A percentile compares a stretch with the other conserved stretches of the same genome.
Conservation (phyloP, 2,888 invertebrate genomes). For the Stramonita haemastoma region DNA sequence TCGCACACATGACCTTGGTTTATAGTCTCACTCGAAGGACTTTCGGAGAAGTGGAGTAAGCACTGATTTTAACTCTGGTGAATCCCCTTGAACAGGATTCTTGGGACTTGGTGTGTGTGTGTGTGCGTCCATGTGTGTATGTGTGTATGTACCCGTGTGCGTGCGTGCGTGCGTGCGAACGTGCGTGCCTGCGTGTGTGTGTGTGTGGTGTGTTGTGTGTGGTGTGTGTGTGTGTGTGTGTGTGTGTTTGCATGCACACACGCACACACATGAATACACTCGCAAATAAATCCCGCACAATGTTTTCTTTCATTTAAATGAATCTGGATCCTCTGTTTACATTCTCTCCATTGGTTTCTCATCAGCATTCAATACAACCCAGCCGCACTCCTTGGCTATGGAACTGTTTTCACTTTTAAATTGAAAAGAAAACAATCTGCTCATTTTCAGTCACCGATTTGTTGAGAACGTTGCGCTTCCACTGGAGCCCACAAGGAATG, state of each 20-base stretch:
- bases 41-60: neutral
- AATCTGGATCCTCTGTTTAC: neutral
- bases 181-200: neutral
- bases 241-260: slow-evolving; percentile 1
- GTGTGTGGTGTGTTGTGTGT: too few relatives aligned
- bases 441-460: too few relatives aligned
- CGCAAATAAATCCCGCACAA: neutral
- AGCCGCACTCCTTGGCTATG: too few relatives aligned
- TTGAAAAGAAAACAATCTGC: too few relatives aligned
- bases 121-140: slow-evolving; percentile 2
- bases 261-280: slow-evolving; percentile 8
- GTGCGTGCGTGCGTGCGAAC: neutral
- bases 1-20: neutral
- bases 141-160: neutral
- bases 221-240: slow-evolving; percentile 5
- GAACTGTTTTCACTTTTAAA: too few relatives aligned
- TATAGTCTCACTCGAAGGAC: neutral
- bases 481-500: too few relatives aligned
- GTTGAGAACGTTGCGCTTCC: too few relatives aligned
- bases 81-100: neutral
- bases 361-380: too few relatives aligned
- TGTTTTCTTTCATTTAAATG: neutral
- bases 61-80: neutral
- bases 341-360: neutral
- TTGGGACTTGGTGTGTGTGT: neutral